Evolutionary conservation across 2,113 vertebrate species (phyloP).

Genomic region (Elephantulus edwardii): DNA sequence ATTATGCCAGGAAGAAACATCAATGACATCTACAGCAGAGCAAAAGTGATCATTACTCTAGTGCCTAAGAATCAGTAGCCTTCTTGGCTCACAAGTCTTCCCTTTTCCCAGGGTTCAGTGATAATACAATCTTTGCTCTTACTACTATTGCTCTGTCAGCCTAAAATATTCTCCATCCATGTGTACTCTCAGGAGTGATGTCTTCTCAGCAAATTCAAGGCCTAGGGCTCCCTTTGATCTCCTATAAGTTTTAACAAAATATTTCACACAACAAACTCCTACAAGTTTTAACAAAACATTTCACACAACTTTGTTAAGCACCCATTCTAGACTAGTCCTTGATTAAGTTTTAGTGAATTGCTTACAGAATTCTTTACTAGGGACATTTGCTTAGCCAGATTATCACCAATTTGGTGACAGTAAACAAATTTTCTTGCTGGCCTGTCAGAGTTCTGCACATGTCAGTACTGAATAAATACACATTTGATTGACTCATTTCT

Average conservation of each 20-base stretch:
- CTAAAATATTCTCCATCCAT: not conserved
- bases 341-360: not conserved
- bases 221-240: not conserved
- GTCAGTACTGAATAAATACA: slow-evolving; percentile 62
- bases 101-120: not conserved
- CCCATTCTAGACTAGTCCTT: not conserved
- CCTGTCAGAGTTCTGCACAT: slow-evolving; percentile 11
- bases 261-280: slow-evolving; percentile 21
- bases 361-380: slow-evolving; percentile 35
- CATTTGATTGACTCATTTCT: slow-evolving; percentile 48
- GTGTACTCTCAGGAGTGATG: not conserved
- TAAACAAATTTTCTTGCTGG: slow-evolving; percentile 52
- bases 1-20: not conserved
- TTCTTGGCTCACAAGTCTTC: not conserved
- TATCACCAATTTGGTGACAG: slow-evolving; percentile 63
- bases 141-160: not conserved
- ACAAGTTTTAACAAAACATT: not conserved
- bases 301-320: slow-evolving; percentile 14
- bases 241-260: not conserved
- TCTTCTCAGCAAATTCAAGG: not conserved
- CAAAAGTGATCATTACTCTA: not conserved
- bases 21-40: not conserved
- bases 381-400: slow-evolving; percentile 55
- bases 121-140: not conserved
- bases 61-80: not conserved